Evolutionary conservation across 2,797 vertebrate species (phyloP), one percentile per base, ranked within the genome.

Genomic region (Otolemur crassicaudatus): DNA sequence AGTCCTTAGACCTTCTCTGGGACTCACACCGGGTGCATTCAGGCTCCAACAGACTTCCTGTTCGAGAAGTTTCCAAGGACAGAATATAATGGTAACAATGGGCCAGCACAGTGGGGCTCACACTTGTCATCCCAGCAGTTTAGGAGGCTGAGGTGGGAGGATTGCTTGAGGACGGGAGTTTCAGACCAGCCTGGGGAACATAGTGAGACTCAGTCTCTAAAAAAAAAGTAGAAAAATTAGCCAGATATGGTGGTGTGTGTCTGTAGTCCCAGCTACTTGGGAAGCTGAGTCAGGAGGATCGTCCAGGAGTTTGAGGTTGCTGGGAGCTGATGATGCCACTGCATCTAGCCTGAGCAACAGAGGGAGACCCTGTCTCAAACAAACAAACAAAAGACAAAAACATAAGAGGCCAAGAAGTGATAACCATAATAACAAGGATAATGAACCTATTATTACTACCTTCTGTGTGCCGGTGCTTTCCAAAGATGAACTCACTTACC

Each of bases 51-150:
- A 2, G 8, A 83, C 73, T 84, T n/a, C 49, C 40, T 43, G 3
- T 87, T 94, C 85, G 75, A 72, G 31, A 49, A 63, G n/a, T 75
- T 90, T 73, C 95, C 67, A 40, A 60, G n/a, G 40, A 25, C 19
- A 63, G 14, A 82, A 37, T 76, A 40, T 25, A 87, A 14, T 19
- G 3, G 69, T 34, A n/a, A 53, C 5, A 34, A 31, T 12, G 23
- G 65, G 65, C 16, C 16, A n/a, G 65, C 65, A 67, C 65, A 67
- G 14, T 7, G 7, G n/a, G 65, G 65, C 65, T 67, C 65, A 67
- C n/a, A 17, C 31, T n/a, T n/a, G 31, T 67, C 31, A 67, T 67
- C 65, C 17, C 65, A 67, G 31, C 31, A 67, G 16, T 67, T 67
- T n/a, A 17, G 31, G 31, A 67, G 65, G 16, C 31, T 2, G 61